Percentiles rank a stretch among this genome's conserved stretches.
Conservation (phyloP, 2,797 vertebrate species). For the Phalloptychus januarius region DNA sequence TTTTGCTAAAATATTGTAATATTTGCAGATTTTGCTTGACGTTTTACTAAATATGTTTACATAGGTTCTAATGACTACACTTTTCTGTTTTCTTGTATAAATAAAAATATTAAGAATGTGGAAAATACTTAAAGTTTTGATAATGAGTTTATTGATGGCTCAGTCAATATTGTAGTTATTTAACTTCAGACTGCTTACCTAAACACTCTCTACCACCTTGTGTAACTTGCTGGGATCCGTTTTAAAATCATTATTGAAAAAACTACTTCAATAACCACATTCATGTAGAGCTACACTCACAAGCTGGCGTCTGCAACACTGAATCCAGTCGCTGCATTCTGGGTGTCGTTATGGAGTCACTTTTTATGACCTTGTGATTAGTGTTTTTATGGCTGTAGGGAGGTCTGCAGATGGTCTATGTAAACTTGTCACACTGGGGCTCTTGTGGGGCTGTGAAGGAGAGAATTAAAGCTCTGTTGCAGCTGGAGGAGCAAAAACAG, state of each 20-base stretch:
- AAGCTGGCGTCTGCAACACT: conserved; percentile 13
- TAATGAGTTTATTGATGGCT: conserved; percentile 4
- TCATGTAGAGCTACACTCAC: conserved; percentile 52
- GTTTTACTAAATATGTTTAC: background rate
- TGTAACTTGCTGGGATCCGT: conserved; percentile 22
- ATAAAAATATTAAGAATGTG: background rate
- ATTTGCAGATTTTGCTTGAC: background rate
- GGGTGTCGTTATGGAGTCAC: conserved; percentile 73
- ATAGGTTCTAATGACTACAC: background rate
- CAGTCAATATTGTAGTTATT: conserved; percentile 7
- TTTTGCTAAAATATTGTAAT: background rate
- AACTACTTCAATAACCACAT: conserved; percentile 67
- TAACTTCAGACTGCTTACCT: conserved; percentile 7
- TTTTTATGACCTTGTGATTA: conserved; percentile 79
- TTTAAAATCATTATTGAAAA: conserved; percentile 34
- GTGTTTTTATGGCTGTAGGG: conserved; percentile 76
- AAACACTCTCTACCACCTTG: conserved; percentile 15
- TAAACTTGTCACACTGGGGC: conserved; percentile 78
- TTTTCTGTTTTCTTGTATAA: background rate
- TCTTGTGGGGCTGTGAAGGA: conserved; percentile 62
- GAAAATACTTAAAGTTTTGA: background rate
- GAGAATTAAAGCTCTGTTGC: conserved; percentile 72
- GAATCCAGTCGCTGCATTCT: conserved; percentile 54
- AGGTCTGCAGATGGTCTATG: conserved; percentile 78
- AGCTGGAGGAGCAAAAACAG: conserved; percentile 51